A percentile compares a stretch with the other conserved stretches of the same genome.
Evolutionary conservation across 2,113 vertebrate genomes (phyloP).

Genomic region (Donacobius atricapilla): DNA sequence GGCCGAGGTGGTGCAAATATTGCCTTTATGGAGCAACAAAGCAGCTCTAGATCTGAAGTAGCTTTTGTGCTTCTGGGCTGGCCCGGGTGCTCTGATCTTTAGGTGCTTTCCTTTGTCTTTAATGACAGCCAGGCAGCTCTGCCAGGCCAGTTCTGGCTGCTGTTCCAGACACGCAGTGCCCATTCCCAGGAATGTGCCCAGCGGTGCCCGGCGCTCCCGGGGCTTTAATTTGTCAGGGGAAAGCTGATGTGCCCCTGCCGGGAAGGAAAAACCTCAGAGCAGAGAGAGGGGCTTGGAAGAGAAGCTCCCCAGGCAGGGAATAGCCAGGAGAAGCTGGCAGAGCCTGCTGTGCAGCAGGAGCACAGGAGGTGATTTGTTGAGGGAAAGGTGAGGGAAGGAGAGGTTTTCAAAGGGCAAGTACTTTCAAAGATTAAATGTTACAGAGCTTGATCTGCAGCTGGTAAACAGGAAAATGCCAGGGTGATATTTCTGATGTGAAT

Average conservation of each 20-base stretch:
- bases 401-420: conserved; percentile 39
- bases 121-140: background rate
- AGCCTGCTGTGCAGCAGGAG: background rate
- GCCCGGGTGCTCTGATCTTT: background rate
- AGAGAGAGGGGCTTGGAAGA: background rate
- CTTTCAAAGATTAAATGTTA: conserved; percentile 33
- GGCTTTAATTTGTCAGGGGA: background rate
- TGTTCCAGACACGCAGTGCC: background rate
- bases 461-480: conserved; percentile 56
- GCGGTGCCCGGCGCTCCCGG: background rate
- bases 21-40: background rate
- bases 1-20: background rate
- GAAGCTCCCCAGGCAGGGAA: no score
- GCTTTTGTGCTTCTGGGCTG: background rate
- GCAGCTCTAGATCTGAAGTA: background rate
- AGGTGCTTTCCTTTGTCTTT: background rate
- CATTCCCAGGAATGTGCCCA: background rate
- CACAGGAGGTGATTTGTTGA: background rate
- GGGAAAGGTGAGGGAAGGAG: background rate
- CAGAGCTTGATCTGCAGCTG: conserved; percentile 17
- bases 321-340: background rate
- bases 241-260: background rate
- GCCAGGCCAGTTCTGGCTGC: background rate
- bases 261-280: background rate
- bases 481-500: conserved; percentile 39